Evolutionary conservation across 2,113 vertebrate species (phyloP).

Genomic region (Grallaria varia): DNA sequence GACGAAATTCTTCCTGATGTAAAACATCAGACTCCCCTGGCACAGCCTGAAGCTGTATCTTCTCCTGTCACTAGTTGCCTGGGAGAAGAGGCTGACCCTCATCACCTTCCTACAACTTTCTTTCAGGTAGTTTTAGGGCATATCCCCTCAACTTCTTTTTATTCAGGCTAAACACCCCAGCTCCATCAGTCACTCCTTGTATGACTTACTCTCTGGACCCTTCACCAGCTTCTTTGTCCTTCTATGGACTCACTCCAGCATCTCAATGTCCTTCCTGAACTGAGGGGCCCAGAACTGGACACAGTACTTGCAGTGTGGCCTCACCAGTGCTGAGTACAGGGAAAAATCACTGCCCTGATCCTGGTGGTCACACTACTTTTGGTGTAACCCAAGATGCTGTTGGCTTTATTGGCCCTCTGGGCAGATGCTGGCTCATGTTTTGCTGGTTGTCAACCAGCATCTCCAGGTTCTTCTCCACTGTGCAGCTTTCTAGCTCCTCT

Average conservation of each 20-base stretch:
- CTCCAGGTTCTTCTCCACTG: not conserved
- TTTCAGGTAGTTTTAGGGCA: not conserved
- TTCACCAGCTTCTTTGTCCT: rapidly evolving
- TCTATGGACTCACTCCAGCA: not conserved
- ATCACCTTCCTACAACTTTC: not conserved
- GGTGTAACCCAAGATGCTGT: not conserved
- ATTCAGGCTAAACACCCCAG: not conserved
- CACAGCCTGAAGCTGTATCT: not conserved
- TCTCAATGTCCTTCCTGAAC: not conserved
- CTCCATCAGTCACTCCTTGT: not conserved
- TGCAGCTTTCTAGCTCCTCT: not conserved
- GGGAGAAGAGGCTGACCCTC: rapidly evolving
- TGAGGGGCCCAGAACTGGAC: not conserved
- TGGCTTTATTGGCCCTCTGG: not conserved
- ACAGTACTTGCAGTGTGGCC: not conserved
- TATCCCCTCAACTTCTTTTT: not conserved
- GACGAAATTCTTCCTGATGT: not conserved
- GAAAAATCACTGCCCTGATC: no score
- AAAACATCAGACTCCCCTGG: not conserved
- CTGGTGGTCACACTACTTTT: not conserved
- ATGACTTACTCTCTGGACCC: not conserved
- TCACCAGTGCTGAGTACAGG: not conserved
- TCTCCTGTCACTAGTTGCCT: not conserved
- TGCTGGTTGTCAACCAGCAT: not conserved
- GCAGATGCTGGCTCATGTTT: not conserved